Conservation (phyloP, 2,888 invertebrate species). For the Hydrotaea cyrtoneurina region DNA sequence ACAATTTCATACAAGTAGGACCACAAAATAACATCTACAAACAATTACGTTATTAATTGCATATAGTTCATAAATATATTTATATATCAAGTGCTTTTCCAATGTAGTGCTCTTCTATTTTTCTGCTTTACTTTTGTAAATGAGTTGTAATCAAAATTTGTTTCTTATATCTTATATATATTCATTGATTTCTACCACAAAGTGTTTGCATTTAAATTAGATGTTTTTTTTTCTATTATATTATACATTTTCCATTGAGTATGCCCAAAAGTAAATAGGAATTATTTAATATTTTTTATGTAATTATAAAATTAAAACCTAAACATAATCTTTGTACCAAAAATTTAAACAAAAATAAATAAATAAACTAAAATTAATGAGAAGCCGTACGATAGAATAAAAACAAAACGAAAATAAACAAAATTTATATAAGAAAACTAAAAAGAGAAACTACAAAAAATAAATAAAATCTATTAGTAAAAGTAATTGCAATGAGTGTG, state of each 20-base stretch:
- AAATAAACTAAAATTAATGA: slow-evolving; percentile 13
- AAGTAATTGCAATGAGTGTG: not conserved
- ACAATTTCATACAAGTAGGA: too few species aligned
- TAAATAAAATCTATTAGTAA: slow-evolving; percentile 56
- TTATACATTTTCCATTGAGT: not conserved
- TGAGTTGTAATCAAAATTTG: too few species aligned
- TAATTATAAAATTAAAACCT: slow-evolving; percentile 47
- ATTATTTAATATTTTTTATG: not conserved
- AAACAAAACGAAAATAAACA: slow-evolving; percentile 15
- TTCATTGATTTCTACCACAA: not conserved
- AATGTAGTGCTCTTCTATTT: slow-evolving; percentile 24
- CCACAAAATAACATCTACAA: too few species aligned
- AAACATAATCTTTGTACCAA: slow-evolving; percentile 66
- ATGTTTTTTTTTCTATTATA: too few species aligned
- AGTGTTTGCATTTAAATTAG: not conserved
- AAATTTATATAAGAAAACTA: slow-evolving; percentile 53
- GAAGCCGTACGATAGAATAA: not conserved
- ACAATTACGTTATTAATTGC: too few species aligned
- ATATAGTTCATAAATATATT: too few species aligned
- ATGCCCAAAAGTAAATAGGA: not conserved
- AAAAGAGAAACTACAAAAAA: slow-evolving; percentile 25
- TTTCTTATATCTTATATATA: slow-evolving; percentile 66
- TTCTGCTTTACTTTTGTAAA: slow-evolving; percentile 61
- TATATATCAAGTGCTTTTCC: not conserved
- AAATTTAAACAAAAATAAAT: slow-evolving; percentile 52